These are phyloP conservation scores for Drosophila melanocephala DNA, from an alignment of 2,888 invertebrate species.

Conservation along the genomic window DNA sequence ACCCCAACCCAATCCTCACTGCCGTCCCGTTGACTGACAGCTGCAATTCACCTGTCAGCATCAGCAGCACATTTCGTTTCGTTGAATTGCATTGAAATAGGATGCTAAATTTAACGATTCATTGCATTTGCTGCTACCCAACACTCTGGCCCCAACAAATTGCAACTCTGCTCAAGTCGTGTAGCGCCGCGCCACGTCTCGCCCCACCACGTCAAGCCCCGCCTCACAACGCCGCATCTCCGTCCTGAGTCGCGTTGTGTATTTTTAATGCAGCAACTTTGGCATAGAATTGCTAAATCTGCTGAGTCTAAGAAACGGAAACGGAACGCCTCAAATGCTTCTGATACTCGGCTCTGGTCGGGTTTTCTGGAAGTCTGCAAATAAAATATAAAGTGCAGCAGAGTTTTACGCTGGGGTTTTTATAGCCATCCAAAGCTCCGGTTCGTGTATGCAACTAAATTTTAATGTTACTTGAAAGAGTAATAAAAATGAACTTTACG, in stretches of 20 bases:
- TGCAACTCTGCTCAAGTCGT: slow-evolving; percentile 70
- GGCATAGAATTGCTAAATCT: slow-evolving; percentile 79
- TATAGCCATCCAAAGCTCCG: slow-evolving; percentile 52
- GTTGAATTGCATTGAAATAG: slow-evolving; percentile 78
- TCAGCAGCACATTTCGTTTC: slow-evolving; percentile 63
- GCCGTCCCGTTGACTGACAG: slow-evolving; percentile 67
- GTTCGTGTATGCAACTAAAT: slow-evolving; percentile 69
- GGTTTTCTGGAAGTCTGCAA: slow-evolving; percentile 49
- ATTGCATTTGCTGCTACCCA: slow-evolving; percentile 73
- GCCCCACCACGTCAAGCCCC: neutral
- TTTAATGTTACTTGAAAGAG: slow-evolving; percentile 81
- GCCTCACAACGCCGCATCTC: neutral
- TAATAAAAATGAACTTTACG: slow-evolving; percentile 78
- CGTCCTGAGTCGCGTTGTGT: slow-evolving; percentile 37
- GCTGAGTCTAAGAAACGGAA: slow-evolving; percentile 75
- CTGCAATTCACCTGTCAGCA: slow-evolving; percentile 80
- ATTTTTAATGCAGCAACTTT: slow-evolving; percentile 78
- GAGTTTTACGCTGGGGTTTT: slow-evolving; percentile 68
- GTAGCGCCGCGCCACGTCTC: neutral
- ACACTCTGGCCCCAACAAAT: slow-evolving; percentile 60
- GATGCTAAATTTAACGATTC: slow-evolving; percentile 82
- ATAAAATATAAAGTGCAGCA: slow-evolving; percentile 77
- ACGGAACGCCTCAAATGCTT: slow-evolving; percentile 28
- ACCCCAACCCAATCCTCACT: slow-evolving; percentile 15
- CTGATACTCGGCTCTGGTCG: slow-evolving; percentile 13